Conservation (phyloP, 2,113 vertebrate genomes). For the Sturnus vulgaris region DNA sequence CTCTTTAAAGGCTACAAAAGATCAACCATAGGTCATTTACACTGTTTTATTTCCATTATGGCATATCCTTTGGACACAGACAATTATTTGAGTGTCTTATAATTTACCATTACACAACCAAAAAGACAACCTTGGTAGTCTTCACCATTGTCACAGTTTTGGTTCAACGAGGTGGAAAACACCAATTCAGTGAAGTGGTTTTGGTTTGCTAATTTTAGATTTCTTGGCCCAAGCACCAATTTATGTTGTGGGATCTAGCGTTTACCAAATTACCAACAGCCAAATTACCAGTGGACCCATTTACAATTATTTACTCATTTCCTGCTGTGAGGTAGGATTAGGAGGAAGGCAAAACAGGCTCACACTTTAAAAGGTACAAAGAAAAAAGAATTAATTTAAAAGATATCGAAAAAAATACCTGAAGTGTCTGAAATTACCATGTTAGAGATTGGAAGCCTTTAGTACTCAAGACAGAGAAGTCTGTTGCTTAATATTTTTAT, state of each 20-base stretch:
- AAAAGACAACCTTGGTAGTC: conserved; percentile 33
- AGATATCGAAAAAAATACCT: not conserved
- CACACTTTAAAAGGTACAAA: too few relatives aligned
- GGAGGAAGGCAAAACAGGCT: too few relatives aligned
- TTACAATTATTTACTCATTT: too few relatives aligned
- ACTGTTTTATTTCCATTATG: not conserved
- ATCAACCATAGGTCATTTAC: not conserved
- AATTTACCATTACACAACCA: not conserved
- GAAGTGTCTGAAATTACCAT: conserved; percentile 1
- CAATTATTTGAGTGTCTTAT: not conserved
- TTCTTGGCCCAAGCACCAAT: too few relatives aligned
- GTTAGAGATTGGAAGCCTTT: conserved; percentile 14
- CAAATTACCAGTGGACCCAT: too few relatives aligned
- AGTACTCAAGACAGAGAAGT: not conserved
- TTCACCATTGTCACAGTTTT: not conserved
- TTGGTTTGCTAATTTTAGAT: too few relatives aligned
- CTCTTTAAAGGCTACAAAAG: not conserved
- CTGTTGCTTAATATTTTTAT: not conserved
- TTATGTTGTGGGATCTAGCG: too few relatives aligned
- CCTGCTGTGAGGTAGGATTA: too few relatives aligned
- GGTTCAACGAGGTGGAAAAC: too few relatives aligned
- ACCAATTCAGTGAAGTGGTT: too few relatives aligned
- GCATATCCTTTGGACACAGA: not conserved
- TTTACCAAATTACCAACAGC: too few relatives aligned
- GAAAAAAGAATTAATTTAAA: conserved; percentile 21